These are phyloP conservation scores for Lontra canadensis DNA, from an alignment of 2,113 vertebrate species.

Conservation along the genomic window DNA sequence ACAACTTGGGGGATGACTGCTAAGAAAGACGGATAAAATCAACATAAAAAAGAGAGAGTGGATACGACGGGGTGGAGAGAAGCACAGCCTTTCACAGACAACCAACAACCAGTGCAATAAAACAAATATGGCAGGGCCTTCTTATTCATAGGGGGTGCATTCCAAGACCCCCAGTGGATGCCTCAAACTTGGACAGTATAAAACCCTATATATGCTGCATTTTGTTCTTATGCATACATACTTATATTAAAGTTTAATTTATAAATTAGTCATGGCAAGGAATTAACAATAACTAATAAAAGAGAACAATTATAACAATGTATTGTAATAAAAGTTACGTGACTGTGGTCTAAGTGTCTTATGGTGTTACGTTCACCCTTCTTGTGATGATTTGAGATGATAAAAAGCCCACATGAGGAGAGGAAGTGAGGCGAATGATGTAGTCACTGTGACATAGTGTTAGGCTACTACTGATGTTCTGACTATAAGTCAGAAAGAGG, in stretches of 20 bases:
- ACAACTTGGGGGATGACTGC: not conserved
- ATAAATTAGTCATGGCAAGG: not conserved
- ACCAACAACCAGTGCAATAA: not conserved
- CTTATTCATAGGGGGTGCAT: not conserved
- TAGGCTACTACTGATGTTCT: not conserved
- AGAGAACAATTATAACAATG: not conserved
- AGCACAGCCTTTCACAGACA: not conserved
- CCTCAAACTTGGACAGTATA: not conserved
- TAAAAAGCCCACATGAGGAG: not conserved
- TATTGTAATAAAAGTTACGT: not conserved
- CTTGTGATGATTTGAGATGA: not conserved
- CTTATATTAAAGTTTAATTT: not conserved
- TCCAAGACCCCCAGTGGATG: not conserved
- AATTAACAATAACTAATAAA: not conserved
- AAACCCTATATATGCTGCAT: not conserved
- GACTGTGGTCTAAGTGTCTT: not conserved
- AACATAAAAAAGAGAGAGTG: not conserved
- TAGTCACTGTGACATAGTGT: not conserved
- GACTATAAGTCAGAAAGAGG: not conserved
- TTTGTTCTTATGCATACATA: not conserved
- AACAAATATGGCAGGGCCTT: not conserved
- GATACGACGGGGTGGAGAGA: not conserved
- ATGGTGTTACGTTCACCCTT: not conserved
- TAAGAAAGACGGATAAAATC: not conserved
- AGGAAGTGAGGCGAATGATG: not conserved